Evolutionary conservation across 2,888 invertebrate genomes (phyloP).

Genomic region (Sphaeridia pumilis): DNA sequence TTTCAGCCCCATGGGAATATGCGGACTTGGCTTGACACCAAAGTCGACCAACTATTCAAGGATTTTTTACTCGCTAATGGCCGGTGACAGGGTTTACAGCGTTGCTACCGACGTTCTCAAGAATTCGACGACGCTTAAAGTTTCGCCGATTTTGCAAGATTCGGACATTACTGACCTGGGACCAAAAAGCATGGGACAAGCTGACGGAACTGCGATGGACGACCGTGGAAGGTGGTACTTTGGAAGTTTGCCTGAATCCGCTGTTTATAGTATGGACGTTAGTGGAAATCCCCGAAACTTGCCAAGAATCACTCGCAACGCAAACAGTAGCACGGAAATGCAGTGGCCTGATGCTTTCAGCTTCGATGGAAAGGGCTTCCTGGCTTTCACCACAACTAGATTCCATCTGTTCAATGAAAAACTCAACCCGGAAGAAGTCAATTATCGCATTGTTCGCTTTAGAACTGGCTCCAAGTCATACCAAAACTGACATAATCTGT

Average conservation of each 20-base stretch:
- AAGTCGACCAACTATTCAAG: constrained; percentile 50
- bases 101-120: constrained; percentile 51
- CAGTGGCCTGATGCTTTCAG: constrained; percentile 62
- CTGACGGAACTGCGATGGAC: constrained; percentile 65
- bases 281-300: constrained; percentile 55
- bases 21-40: constrained; percentile 49
- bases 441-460: constrained; percentile 54
- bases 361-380: constrained; percentile 45
- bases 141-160: constrained; percentile 40
- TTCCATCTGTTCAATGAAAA: constrained; percentile 42
- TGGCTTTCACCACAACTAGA: constrained; percentile 56
- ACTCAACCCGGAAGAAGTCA: constrained; percentile 49
- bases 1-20: constrained; percentile 13
- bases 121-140: constrained; percentile 25
- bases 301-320: constrained; percentile 42
- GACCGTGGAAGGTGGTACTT: constrained; percentile 56
- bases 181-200: constrained; percentile 50
- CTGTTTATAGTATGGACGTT: constrained; percentile 42
- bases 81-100: constrained; percentile 56
- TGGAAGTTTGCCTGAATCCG: constrained; percentile 10
- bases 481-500: constrained; percentile 14
- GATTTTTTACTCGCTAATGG: constrained; percentile 56
- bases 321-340: constrained; percentile 52
- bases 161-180: constrained; percentile 50
- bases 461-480: constrained; percentile 52